Evolutionary conservation across 2,113 vertebrate species (phyloP).

Genomic region (Anoplopoma fimbria): DNA sequence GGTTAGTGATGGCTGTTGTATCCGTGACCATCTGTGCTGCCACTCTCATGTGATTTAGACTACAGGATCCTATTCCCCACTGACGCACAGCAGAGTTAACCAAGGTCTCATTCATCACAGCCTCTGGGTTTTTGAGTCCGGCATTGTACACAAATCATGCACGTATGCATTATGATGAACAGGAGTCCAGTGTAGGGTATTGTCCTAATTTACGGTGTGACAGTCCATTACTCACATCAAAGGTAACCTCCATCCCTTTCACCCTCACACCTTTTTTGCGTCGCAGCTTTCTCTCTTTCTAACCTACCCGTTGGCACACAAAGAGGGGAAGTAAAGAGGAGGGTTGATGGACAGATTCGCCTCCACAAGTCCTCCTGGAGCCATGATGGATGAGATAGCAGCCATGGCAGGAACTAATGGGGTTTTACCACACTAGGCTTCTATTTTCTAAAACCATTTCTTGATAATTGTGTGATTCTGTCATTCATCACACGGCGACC

Average conservation of each 20-base stretch:
- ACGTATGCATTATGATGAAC: constrained; percentile 38
- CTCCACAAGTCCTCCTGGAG: constrained; percentile 17
- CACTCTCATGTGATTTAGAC: constrained; percentile 43
- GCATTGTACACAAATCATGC: constrained; percentile 47
- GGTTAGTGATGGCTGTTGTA: constrained; percentile 42
- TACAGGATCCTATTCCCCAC: constrained; percentile 8
- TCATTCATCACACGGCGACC: constrained; percentile 53
- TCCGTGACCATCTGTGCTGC: constrained; percentile 39
- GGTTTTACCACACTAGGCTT: constrained; percentile 28
- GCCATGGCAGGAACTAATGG: constrained; percentile 51
- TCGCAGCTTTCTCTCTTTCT: neutral
- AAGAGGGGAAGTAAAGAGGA: constrained; percentile 6
- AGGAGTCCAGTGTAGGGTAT: neutral
- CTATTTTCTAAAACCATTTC: constrained; percentile 57
- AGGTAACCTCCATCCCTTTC: constrained; percentile 34
- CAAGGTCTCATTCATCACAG: constrained; percentile 59
- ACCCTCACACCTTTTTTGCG: constrained; percentile 2
- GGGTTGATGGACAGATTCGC: constrained; percentile 45
- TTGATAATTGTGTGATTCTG: constrained; percentile 55
- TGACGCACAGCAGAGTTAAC: constrained; percentile 1
- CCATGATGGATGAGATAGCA: constrained; percentile 57
- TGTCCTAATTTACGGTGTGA: constrained; percentile 60
- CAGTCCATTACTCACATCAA: constrained; percentile 54
- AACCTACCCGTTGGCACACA: constrained; percentile 3
- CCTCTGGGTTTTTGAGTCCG: constrained; percentile 25